Evolutionary conservation across 2,888 invertebrate species (phyloP).

Genomic region (Sphaerophoria rueppellii): DNA sequence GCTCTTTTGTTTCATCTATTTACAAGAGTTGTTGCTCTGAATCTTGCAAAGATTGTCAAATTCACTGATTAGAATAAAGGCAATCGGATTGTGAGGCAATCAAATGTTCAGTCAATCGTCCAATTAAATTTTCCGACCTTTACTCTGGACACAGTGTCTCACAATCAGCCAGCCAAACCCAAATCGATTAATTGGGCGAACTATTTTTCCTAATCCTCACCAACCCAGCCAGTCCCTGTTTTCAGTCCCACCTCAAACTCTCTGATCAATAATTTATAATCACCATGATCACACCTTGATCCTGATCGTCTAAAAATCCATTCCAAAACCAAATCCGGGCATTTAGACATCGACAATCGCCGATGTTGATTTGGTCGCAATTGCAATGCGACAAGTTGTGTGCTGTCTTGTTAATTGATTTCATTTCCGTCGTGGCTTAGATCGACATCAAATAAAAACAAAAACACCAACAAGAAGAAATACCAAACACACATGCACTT

Average conservation of each 20-base stretch:
- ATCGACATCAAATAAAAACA: conserved; percentile 23
- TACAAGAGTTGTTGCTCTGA: too few relatives aligned
- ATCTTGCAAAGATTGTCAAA: too few relatives aligned
- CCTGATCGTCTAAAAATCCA: conserved; percentile 41
- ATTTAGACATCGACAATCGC: conserved; percentile 31
- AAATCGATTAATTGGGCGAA: not conserved
- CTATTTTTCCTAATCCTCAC: not conserved
- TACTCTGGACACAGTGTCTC: not conserved
- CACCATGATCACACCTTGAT: conserved; percentile 58
- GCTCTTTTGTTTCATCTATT: too few relatives aligned
- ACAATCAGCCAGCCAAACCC: not conserved
- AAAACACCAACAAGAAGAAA: conserved; percentile 17
- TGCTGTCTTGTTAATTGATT: conserved; percentile 69
- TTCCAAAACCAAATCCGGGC: conserved; percentile 44
- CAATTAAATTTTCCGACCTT: not conserved
- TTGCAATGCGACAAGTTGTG: conserved; percentile 53
- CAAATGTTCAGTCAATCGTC: not conserved
- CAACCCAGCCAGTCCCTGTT: not conserved
- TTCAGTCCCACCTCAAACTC: not conserved
- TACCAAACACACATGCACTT: conserved; percentile 30
- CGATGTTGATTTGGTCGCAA: not conserved
- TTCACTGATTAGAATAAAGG: too few relatives aligned
- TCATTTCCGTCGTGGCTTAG: conserved; percentile 63
- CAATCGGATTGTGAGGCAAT: not conserved
- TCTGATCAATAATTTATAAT: conserved; percentile 48